Evolutionary conservation across 30 jellyfish, hydroid and myxozoan species (phyloP), one percentile per base, ranked within the genome.

Genomic region (Pseudorhiza aurosa): DNA sequence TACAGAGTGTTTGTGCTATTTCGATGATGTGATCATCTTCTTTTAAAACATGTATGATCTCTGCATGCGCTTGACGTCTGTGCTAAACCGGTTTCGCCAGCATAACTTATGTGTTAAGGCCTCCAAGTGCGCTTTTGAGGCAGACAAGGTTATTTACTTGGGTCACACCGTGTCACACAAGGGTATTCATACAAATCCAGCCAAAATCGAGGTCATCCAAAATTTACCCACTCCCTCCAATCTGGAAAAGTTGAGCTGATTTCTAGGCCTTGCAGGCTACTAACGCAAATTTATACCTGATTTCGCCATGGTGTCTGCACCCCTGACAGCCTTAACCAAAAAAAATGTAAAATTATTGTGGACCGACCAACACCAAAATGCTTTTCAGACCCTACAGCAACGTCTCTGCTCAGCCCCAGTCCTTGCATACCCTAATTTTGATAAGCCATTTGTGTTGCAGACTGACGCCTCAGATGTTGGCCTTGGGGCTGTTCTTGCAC

Each of bases 21-120:
- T 82, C 29, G 95, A 82, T 65, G 93, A 82, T 31, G 42, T 70
- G 35, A 82, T 82, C 68, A 81, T 72, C n/a, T 82, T 82, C 33
- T 28, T 68, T 27, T 37, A 68, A 10, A 43, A 4, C 25, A n/a
- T 43, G 28, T 15, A 17, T 28, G 79, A 67, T 2, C 89, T 67
- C 39, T 67, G 76, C 7, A n/a, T 2, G 64, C 88, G 44, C 47
- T 33, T 37, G 8, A 18, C 56, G 2, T 65, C 80, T 2, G 42
- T 35, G 42, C 29, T 8, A 5, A 50, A 50, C 65, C 65, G 22
- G 65, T 58, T 9, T 29, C 42, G 73, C 19, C 46, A 58, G 22
- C 60, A 49, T 21, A 47, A 73, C 40, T 56, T 74, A 1, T 8
- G 75, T 8, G 53, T 82, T 21, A 82, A 82, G 53, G 71, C 87